Conservation (phyloP, 2,888 invertebrate genomes). For the Icerya purchasi region DNA sequence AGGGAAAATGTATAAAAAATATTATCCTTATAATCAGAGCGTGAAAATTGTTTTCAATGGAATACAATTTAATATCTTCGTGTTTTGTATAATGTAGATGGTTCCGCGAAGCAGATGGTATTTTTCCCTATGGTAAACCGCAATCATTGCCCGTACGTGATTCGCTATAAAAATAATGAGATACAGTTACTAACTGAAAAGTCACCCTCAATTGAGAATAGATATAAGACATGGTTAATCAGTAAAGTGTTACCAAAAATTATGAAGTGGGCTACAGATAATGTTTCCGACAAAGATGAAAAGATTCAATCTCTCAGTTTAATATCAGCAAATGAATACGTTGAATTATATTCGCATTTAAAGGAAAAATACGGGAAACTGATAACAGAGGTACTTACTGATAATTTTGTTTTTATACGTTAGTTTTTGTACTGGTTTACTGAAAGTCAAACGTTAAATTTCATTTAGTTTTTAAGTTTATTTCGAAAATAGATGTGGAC, state of each 20-base stretch:
- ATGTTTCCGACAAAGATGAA: neutral
- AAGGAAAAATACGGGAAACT: slow-evolving; percentile 56
- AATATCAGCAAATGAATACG: slow-evolving; percentile 34
- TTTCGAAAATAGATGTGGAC: slow-evolving; percentile 49
- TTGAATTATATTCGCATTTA: slow-evolving; percentile 42
- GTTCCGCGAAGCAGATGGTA: neutral
- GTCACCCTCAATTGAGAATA: neutral
- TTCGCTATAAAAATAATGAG: neutral
- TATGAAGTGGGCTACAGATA: slow-evolving; percentile 3
- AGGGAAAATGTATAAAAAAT: too few relatives aligned
- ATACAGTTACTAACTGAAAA: neutral
- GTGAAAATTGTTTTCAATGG: too few relatives aligned
- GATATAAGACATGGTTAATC: neutral
- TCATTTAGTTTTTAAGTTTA: neutral
- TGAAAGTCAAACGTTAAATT: neutral
- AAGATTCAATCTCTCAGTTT: neutral
- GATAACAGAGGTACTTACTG: slow-evolving; percentile 38
- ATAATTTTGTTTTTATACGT: slow-evolving; percentile 6
- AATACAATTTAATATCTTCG: too few relatives aligned
- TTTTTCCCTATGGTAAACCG: neutral
- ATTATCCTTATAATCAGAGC: too few relatives aligned
- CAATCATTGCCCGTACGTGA: neutral
- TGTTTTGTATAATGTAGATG: too few relatives aligned
- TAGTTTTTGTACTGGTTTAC: neutral
- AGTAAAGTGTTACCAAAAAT: neutral